A percentile compares a stretch with the other conserved stretches of the same genome.
Evolutionary conservation across 1,140 invertebrate species (phyloP).

Genomic region (Akabosia matsudoensis): DNA sequence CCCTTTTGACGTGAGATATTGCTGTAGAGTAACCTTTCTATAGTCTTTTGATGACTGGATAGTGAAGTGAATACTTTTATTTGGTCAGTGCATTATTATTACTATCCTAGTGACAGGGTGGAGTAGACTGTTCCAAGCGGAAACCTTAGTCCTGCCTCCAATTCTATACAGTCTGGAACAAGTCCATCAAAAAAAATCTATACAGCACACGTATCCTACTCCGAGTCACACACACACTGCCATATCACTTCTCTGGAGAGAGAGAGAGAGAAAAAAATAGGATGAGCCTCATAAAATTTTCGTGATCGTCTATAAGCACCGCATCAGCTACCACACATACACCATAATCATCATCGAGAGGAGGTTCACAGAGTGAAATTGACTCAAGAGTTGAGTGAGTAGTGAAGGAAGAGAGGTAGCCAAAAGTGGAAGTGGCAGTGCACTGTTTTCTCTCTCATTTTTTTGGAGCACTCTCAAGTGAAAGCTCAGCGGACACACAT

Average conservation of each 20-base stretch:
- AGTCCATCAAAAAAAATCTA: background rate
- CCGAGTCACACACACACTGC: background rate
- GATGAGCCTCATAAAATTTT: background rate
- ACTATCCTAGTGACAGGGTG: background rate
- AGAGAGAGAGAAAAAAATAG: background rate
- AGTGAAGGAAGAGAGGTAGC: background rate
- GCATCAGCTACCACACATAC: too few relatives aligned
- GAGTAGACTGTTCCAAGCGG: background rate
- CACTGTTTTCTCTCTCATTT: background rate
- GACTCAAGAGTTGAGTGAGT: background rate
- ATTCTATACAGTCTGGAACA: background rate
- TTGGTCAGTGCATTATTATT: too few relatives aligned
- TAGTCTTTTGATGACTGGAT: too few relatives aligned
- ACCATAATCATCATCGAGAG: background rate
- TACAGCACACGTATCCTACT: background rate
- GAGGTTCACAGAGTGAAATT: background rate
- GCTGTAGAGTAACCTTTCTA: too few relatives aligned
- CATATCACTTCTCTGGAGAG: background rate
- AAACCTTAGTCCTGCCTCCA: conserved; percentile 9
- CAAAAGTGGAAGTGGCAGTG: background rate
- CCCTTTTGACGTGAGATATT: too few relatives aligned
- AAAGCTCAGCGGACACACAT: too few relatives aligned
- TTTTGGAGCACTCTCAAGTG: background rate
- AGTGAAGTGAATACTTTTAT: background rate
- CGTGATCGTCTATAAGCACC: background rate